Evolutionary conservation across 2,888 invertebrate genomes (phyloP), one percentile per base, ranked within the genome.

Genomic region (Plebejus anna): DNA sequence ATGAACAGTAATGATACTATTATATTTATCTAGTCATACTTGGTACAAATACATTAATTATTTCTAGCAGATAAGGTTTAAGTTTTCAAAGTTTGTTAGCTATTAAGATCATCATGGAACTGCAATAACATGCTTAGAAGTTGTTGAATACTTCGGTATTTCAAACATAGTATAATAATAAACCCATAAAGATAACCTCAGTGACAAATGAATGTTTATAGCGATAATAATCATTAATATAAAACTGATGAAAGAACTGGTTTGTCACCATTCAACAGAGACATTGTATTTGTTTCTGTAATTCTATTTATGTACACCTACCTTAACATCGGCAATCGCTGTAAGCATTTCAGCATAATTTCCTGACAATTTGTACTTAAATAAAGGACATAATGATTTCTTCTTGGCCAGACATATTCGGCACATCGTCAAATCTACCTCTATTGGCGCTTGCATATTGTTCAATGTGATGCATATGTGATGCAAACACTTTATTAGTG

Each of bases 281-380:
- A 4, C 61, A 28, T 28, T 28, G 61, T 61, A 61, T 28, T 61
- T 9, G 28, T 61, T 4, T 28, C 28, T 61, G 22, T 28, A 11
- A 22, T 61, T 28, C 9, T 9, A 28, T 61, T 61, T 61, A 36
- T 36, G 13, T 66, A 6, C 82, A 6, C 82, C 81, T 83, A 92
- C 94, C 89, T 94, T 94, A 75, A 94, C 92, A 83, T 93, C 91
- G 51, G 94, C 94, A 80, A 94, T 90, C 76, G 93, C 89, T 81
- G 94, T 94, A 77, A 94, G 87, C 94, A 94, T 94, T 89, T 94
- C 94, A 76, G 94, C 94, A 85, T 94, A 94, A 88, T 93, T 94
- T 79, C 94, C 94, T 80, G 92, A 90, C 79, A 91, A 83, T 82
- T 92, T 91, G 79, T 93, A 93, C 85, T 88, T 90, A 84, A 94